Evolutionary conservation across 2,797 vertebrate species (phyloP).

Genomic region (Lepilemur ruficaudatus): DNA sequence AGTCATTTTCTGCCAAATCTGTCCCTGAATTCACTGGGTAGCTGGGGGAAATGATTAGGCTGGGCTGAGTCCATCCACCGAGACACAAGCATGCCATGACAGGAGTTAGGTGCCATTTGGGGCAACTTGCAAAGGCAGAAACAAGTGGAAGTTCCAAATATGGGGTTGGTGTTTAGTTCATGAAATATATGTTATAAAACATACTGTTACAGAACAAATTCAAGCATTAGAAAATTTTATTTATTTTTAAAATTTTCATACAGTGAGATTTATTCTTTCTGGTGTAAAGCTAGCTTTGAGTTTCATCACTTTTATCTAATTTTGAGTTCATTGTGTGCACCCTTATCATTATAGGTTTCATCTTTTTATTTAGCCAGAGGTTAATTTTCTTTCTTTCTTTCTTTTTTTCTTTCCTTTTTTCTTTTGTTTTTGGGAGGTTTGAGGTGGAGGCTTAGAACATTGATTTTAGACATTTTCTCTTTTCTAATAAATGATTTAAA

Average conservation of each 20-base stretch:
- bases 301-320: not conserved
- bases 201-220: not conserved
- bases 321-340: not conserved
- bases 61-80: not conserved
- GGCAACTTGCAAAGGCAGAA: not conserved
- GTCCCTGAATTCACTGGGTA: not conserved
- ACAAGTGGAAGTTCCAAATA: not conserved
- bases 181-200: not conserved
- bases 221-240: not conserved
- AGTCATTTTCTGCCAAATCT: not conserved
- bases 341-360: not conserved
- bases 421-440: not conserved
- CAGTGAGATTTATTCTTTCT: not conserved
- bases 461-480: not conserved
- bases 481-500: not conserved
- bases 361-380: not conserved
- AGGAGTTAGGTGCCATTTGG: not conserved
- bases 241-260: not conserved
- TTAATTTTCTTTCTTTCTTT: not conserved
- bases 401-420: not conserved
- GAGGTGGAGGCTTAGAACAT: not conserved
- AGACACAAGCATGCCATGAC: not conserved
- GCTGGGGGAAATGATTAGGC: not conserved
- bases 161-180: not conserved
- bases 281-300: not conserved